Evolutionary conservation across 2,797 vertebrate species (phyloP).

Genomic region (Lindbergichthys nudifrons): DNA sequence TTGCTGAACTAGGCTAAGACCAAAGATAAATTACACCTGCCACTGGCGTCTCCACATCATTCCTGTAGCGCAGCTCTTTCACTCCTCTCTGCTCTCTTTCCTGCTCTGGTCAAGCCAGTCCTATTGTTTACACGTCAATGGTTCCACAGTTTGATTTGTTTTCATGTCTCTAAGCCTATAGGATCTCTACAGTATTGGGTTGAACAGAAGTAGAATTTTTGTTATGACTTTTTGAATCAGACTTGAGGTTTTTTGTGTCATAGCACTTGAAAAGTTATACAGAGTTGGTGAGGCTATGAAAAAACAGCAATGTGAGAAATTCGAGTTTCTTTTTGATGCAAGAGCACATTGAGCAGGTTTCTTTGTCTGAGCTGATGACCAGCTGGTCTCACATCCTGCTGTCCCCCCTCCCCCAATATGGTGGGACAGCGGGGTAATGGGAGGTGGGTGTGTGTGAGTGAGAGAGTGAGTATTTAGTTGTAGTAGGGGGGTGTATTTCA

Average conservation of each 20-base stretch:
- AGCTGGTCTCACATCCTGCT: conserved; percentile 84
- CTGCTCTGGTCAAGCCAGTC: conserved; percentile 12
- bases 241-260: not conserved
- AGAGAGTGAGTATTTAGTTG: conserved; percentile 25
- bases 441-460: conserved; percentile 22
- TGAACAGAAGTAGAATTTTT: conserved; percentile 13
- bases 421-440: conserved; percentile 54
- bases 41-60: conserved; percentile 57
- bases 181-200: too few relatives aligned
- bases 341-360: conserved; percentile 81
- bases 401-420: conserved; percentile 49
- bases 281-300: conserved; percentile 30
- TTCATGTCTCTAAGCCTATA: conserved; percentile 10
- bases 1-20: conserved; percentile 64
- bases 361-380: conserved; percentile 85
- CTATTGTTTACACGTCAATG: conserved; percentile 14
- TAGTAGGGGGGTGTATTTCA: conserved; percentile 51
- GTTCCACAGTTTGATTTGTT: conserved; percentile 3
- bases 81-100: conserved; percentile 23
- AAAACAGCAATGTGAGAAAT: conserved; percentile 46
- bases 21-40: conserved; percentile 82
- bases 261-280: conserved; percentile 25
- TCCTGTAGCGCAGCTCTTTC: conserved; percentile 34
- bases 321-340: conserved; percentile 74
- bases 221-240: too few relatives aligned